Evolutionary conservation across 2,888 invertebrate species (phyloP).

Genomic region (Stomorhina lunata): DNA sequence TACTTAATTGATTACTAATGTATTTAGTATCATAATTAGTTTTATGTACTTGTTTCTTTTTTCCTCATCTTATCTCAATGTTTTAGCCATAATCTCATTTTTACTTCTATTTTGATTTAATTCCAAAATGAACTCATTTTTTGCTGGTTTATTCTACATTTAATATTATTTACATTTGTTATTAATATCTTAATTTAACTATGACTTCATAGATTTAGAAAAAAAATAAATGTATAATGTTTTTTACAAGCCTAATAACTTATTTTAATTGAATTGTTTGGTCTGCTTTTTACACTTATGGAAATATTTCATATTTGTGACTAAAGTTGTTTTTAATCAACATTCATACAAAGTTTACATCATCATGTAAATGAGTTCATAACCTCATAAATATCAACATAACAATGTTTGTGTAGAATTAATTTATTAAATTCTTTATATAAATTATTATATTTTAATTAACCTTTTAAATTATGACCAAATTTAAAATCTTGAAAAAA

Average conservation of each 20-base stretch:
- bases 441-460: neutral
- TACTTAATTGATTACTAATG: no score
- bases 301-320: neutral
- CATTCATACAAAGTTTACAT: slow-evolving; percentile 5
- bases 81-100: no score
- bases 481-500: no score
- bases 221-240: neutral
- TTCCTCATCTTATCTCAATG: no score
- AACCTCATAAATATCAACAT: neutral
- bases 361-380: neutral
- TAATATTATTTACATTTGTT: neutral
- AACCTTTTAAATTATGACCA: neutral
- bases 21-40: no score
- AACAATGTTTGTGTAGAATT: neutral
- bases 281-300: neutral
- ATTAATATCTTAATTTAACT: slow-evolving; percentile 26
- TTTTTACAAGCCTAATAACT: neutral
- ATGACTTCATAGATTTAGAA: slow-evolving; percentile 11
- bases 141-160: neutral
- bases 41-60: no score
- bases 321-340: neutral
- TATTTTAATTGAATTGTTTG: neutral
- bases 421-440: neutral
- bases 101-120: neutral
- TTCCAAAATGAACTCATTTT: neutral